Evolutionary conservation across 2,888 invertebrate species (phyloP).

Genomic region (Lamellibrachia satsuma): DNA sequence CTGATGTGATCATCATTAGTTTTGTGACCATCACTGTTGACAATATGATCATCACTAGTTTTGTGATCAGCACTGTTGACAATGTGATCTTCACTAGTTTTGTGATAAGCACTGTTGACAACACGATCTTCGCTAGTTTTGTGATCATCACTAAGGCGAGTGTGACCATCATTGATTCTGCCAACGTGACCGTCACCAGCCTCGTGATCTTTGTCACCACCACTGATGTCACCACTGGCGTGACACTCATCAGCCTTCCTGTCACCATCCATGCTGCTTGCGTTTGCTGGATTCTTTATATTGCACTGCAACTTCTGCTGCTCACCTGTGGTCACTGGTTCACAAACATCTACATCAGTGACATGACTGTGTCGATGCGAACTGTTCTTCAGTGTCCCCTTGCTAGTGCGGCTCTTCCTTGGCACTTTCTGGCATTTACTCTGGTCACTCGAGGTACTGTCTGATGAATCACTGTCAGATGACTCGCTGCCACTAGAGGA

Average conservation of each 20-base stretch:
- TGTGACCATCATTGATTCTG: background rate
- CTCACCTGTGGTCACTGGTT: background rate
- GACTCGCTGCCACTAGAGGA: slow-evolving; percentile 7
- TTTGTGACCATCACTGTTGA: background rate
- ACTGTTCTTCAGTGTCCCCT: background rate
- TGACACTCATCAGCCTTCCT: too few relatives aligned
- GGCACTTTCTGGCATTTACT: background rate
- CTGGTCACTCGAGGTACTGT: background rate
- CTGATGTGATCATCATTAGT: background rate
- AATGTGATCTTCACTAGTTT: background rate
- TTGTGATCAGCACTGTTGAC: background rate
- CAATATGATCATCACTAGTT: background rate
- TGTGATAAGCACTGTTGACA: background rate
- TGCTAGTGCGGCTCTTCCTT: background rate
- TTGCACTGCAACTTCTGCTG: background rate
- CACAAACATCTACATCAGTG: background rate
- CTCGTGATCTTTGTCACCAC: background rate
- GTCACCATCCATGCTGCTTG: background rate
- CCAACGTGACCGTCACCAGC: background rate
- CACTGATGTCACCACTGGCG: background rate
- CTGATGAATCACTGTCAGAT: background rate
- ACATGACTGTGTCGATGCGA: background rate
- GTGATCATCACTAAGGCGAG: background rate
- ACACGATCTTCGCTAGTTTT: background rate
- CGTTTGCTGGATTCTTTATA: background rate